Base-by-base conservation (phyloP, 2,888 invertebrate species). In the Lepas anatifera region DNA sequence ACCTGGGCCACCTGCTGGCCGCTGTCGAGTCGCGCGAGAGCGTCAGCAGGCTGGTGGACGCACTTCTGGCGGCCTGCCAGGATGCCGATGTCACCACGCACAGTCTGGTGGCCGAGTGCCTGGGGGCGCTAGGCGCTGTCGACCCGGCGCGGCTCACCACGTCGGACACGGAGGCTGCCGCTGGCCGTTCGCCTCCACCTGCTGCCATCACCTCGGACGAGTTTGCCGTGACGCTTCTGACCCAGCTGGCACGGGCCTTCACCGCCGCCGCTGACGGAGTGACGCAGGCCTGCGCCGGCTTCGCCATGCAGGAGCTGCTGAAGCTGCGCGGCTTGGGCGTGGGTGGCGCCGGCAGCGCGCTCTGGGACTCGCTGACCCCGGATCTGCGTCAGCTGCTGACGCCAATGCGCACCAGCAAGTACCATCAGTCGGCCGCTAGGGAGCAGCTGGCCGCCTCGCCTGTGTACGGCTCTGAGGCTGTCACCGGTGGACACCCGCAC, bases 221-320 rank as follows among this genome's bases (percentile, higher is more conserved):
- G 58, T 58, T 73, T 63, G 70, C 73, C 43, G 48, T 68, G 10
- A 69, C 71, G 67, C 67, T 74, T 67, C 69, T 73, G 13, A 71
- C 71, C 16, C 72, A 72, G 63, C 68, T 74, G 32, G 71, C 71
- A 2, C 35, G 73, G 58, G 72, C 73, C 7, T 74, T 72, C 67
- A 48, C 72, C 25, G 70, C 73, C 13, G 74, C 74, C 32, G 70
- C 71, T 11, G 72, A 73, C 70, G 72, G 72, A 41, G 71, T 69
- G 39, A 70, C 71, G 29, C 74, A 74, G 67, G 72, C 72, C 13
- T 74, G 73, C 70, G 73, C 74, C 29, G 71, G 73, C 1, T 74
- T 72, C 68, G 73, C 74, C 39, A 70, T 74, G 71, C 74, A 74
- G 71, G 74, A 73, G 68, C 39, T 39, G 66, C 66, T 66, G 25